Evolutionary conservation across 2,888 invertebrate species (phyloP).

Genomic region (Drosophila anceps): DNA sequence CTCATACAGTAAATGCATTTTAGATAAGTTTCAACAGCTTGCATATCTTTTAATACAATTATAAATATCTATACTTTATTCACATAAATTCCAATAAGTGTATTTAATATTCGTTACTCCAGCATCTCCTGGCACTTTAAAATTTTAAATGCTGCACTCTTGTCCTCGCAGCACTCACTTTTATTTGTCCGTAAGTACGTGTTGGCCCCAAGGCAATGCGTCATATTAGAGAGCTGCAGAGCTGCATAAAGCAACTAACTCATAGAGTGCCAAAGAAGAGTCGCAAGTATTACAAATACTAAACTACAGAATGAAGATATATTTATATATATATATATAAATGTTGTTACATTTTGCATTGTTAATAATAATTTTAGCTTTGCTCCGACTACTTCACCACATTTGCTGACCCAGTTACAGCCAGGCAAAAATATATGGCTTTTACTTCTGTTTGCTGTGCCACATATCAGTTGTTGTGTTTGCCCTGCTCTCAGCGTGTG

Average conservation of each 20-base stretch:
- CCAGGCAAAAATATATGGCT: conserved; percentile 57
- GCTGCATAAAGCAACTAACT: background rate
- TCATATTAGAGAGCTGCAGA: conserved; percentile 26
- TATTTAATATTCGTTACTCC: background rate
- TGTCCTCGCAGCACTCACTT: conserved; percentile 17
- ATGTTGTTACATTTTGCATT: conserved; percentile 1
- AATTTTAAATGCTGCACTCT: background rate
- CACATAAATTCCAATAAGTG: background rate
- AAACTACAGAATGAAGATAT: background rate
- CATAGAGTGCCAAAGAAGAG: background rate
- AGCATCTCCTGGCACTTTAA: background rate
- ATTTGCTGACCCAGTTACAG: conserved; percentile 44
- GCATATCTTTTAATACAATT: too few species aligned
- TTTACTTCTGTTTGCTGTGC: conserved; percentile 63
- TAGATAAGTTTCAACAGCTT: too few species aligned
- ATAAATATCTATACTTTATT: too few species aligned
- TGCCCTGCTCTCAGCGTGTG: conserved; percentile 24
- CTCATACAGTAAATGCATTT: too few species aligned
- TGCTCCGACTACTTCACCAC: conserved; percentile 7
- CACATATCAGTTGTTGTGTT: conserved; percentile 45
- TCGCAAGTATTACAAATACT: background rate
- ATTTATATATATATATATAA: background rate
- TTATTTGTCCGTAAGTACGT: conserved; percentile 28
- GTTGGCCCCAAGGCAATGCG: conserved; percentile 46
- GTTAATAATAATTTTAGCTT: conserved; percentile 3